Evolutionary conservation across 1,140 invertebrate genomes (phyloP).

Genomic region (Drosophila cardini): DNA sequence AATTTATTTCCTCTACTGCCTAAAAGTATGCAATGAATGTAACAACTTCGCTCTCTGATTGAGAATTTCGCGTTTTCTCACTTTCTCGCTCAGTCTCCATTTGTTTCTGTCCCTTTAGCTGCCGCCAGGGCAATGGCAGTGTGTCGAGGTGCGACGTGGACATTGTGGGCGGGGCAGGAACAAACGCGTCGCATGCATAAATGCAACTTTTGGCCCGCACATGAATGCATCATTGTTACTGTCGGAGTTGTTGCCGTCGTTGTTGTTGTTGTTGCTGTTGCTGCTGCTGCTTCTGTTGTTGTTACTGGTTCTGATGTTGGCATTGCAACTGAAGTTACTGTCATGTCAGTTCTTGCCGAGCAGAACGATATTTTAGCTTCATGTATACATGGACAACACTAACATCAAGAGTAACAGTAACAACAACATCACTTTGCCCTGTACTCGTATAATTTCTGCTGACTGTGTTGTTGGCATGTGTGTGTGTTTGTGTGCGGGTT

Average conservation of each 20-base stretch:
- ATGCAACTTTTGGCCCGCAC: constrained; percentile 62
- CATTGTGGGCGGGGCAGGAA: not conserved
- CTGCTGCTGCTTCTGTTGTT: constrained; percentile 24
- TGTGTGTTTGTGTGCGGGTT: constrained; percentile 56
- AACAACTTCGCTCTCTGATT: not conserved
- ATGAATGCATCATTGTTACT: constrained; percentile 19
- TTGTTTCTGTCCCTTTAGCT: constrained; percentile 2
- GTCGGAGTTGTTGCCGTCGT: constrained; percentile 32
- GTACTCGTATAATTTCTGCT: constrained; percentile 65
- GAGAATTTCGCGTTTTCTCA: not conserved
- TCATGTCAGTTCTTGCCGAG: constrained; percentile 65
- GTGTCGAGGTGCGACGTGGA: constrained; percentile 38
- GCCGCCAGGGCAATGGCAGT: constrained; percentile 47
- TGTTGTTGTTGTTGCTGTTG: constrained; percentile 35
- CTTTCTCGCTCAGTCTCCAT: not conserved
- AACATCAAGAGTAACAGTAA: constrained; percentile 32
- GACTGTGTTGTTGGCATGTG: constrained; percentile 37
- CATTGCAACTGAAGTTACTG: constrained; percentile 71
- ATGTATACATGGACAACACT: constrained; percentile 37
- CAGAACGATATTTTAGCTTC: constrained; percentile 70
- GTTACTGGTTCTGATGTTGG: constrained; percentile 37
- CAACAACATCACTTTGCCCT: constrained; percentile 38
- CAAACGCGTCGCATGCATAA: constrained; percentile 72
- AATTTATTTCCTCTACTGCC: too few relatives aligned
- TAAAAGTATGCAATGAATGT: not conserved